Conservation (phyloP, 2,113 vertebrate genomes). For the Melanerpes formicivorus region DNA sequence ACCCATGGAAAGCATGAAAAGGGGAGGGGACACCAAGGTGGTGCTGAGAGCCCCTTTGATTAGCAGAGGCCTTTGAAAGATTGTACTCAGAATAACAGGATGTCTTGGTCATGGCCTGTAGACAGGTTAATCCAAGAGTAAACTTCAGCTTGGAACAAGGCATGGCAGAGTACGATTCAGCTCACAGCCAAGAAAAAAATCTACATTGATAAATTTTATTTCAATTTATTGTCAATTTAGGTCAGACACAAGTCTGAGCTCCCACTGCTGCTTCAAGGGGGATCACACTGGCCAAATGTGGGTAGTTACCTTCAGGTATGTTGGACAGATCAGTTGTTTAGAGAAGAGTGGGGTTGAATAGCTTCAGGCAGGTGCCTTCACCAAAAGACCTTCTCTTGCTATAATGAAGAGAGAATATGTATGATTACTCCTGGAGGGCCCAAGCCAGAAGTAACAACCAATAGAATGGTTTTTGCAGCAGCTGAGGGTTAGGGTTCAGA, state of each 20-base stretch:
- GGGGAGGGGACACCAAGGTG: not conserved
- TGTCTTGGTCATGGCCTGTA: not conserved
- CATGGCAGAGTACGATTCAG: not conserved
- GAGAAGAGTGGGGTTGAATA: not conserved
- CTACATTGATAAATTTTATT: not conserved
- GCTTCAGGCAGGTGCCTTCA: not conserved
- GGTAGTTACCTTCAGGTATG: not conserved
- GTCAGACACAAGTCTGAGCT: not conserved
- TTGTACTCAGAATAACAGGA: not conserved
- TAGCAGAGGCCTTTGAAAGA: not conserved
- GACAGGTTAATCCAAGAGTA: not conserved
- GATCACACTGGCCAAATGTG: not conserved
- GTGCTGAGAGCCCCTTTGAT: not conserved
- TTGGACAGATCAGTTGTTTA: not conserved
- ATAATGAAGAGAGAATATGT: not conserved
- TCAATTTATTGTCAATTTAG: not conserved
- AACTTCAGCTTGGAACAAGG: not conserved
- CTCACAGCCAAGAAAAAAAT: not conserved
- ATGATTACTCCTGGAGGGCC: not conserved
- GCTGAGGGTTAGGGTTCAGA: not conserved
- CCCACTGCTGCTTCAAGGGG: not conserved
- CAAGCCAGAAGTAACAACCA: not conserved
- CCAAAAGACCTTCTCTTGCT: not conserved
- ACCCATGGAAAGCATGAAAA: not conserved
- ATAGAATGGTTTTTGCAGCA: not conserved